Conservation (phyloP, 2,888 invertebrate species). For the Sinentomon sp. region DNA sequence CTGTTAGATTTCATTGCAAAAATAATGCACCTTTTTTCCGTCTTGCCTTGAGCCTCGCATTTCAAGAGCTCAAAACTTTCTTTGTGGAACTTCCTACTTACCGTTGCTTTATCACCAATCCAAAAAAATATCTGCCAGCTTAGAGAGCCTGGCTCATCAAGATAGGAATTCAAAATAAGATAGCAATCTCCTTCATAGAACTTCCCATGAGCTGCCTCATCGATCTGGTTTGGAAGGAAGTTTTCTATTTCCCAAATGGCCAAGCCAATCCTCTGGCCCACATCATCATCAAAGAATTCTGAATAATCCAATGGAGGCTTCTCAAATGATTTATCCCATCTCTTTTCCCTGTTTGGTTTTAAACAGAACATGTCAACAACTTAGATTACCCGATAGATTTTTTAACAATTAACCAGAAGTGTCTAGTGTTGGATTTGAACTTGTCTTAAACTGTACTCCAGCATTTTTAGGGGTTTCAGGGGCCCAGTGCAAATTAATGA, state of each 20-base stretch:
- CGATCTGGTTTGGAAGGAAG: constrained; percentile 81
- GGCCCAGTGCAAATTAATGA: no score
- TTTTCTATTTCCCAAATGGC: constrained; percentile 99
- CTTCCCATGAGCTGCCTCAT: constrained; percentile 80
- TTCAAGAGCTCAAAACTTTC: no score
- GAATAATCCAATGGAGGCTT: constrained; percentile 90
- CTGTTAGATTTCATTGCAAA: no score
- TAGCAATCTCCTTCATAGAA: constrained; percentile 99
- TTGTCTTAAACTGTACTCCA: background rate
- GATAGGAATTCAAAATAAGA: constrained; percentile 64
- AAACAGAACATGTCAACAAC: no score
- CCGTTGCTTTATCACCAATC: constrained; percentile 86
- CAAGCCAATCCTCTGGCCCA: constrained; percentile 71
- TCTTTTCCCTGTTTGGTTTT: constrained; percentile 72
- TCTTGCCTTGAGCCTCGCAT: background rate
- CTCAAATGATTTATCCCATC: constrained; percentile 85
- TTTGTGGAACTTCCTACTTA: constrained; percentile 28
- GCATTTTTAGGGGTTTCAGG: no score
- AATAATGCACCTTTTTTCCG: no score
- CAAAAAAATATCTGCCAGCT: constrained; percentile 95
- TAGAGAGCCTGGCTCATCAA: constrained; percentile 47
- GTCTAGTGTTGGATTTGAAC: background rate
- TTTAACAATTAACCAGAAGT: constrained; percentile 4
- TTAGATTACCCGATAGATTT: constrained; percentile 1
- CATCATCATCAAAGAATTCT: constrained; percentile 77